These are phyloP conservation scores for Ceratothoa steindachneri DNA, from an alignment of 2,888 invertebrate genomes.

Conservation along the genomic window DNA sequence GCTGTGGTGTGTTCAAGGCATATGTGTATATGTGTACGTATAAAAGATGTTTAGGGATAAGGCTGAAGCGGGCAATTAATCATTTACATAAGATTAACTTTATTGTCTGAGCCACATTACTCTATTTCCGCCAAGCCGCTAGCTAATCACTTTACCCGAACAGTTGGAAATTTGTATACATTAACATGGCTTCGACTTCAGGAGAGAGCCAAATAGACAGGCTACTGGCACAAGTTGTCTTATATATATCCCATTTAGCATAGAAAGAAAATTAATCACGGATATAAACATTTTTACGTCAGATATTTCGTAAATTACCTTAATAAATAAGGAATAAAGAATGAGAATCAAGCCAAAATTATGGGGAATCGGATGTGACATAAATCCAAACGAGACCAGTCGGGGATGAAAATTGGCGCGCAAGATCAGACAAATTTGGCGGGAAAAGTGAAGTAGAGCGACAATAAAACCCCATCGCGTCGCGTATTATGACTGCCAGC, in stretches of 20 bases:
- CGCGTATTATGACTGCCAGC: background rate
- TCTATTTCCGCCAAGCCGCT: constrained; percentile 39
- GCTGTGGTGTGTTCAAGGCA: too few relatives aligned
- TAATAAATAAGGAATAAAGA: background rate
- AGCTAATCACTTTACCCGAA: constrained; percentile 36
- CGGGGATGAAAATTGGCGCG: constrained; percentile 31
- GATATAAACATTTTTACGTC: background rate
- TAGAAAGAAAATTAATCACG: background rate
- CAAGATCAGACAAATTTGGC: constrained; percentile 40
- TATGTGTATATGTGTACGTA: background rate
- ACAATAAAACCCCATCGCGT: constrained; percentile 23
- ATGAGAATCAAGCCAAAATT: background rate
- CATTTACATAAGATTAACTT: constrained; percentile 45
- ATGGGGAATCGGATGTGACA: background rate
- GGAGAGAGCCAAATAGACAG: background rate
- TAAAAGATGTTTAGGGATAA: background rate
- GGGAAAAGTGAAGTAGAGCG: constrained; percentile 36
- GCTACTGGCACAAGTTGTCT: background rate
- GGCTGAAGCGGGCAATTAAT: constrained; percentile 26
- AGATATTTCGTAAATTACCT: background rate
- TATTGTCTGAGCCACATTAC: constrained; percentile 42
- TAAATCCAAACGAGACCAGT: background rate
- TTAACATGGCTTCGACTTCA: background rate
- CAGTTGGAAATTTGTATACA: background rate
- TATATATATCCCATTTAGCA: background rate